A percentile compares a stretch with the other conserved stretches of the same genome.
Conservation (phyloP, 53 echinoderm and acorn worm species). For the Holothuria scabra region DNA sequence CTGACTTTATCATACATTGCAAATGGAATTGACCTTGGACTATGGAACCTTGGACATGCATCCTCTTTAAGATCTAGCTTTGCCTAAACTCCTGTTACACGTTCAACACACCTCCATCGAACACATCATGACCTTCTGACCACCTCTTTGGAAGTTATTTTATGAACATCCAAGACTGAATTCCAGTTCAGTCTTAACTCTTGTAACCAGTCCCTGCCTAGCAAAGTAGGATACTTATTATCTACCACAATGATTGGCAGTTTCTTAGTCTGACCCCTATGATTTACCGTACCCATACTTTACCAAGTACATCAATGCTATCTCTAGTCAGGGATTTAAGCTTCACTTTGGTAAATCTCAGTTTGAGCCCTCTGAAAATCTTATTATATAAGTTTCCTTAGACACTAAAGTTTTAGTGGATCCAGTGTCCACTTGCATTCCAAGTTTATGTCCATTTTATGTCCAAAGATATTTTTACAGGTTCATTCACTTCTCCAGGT, state of each 20-base stretch:
- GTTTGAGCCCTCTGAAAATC: not conserved
- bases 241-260: slow-evolving; percentile 12
- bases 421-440: slow-evolving; percentile 33
- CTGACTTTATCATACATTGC: slow-evolving; percentile 43
- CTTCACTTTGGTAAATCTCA: not conserved
- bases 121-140: slow-evolving; percentile 24
- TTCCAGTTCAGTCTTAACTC: slow-evolving; percentile 34
- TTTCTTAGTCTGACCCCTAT: not conserved
- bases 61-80: too few species aligned
- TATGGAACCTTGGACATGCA: slow-evolving; percentile 44
- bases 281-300: not conserved
- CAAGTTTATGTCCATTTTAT: not conserved
- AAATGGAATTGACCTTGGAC: slow-evolving; percentile 48
- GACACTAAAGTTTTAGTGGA: slow-evolving; percentile 9
- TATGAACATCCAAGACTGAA: slow-evolving; percentile 4
- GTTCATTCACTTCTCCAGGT: not conserved
- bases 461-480: not conserved
- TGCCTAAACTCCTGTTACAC: not conserved
- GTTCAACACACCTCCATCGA: slow-evolving; percentile 16
- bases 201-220: slow-evolving; percentile 33
- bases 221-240: slow-evolving; percentile 13
- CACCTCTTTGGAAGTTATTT: not conserved
- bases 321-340: slow-evolving; percentile 32
- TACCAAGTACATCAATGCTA: not conserved
- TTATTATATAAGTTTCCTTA: not conserved